phyloP scores from a whole-genome alignment of 92 coral and sea anemone genomes.

The Bergia sp. region DNA sequence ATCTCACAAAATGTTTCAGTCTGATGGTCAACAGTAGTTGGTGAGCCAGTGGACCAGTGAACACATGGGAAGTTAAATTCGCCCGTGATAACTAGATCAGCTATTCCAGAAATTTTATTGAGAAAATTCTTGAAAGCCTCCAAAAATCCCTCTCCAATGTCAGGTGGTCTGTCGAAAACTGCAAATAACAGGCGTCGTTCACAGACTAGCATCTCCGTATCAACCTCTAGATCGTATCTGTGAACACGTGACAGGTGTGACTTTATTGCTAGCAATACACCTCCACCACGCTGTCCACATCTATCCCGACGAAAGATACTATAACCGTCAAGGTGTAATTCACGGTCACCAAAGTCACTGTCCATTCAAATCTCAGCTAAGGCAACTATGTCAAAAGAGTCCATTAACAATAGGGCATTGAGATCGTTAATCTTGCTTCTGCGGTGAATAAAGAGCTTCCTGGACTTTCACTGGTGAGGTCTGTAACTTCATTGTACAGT shows the following conservation, averaged over 20 bases:
- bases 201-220: constrained; percentile 40
- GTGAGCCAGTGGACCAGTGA: constrained; percentile 49
- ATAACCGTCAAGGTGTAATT: constrained; percentile 48
- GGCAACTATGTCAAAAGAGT: constrained; percentile 45
- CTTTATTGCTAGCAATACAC: constrained; percentile 42
- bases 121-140: constrained; percentile 45
- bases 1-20: constrained; percentile 37
- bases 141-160: constrained; percentile 45
- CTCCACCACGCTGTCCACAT: constrained; percentile 46
- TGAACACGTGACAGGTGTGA: constrained; percentile 46
- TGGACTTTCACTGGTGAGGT: too few relatives aligned
- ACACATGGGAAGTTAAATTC: constrained; percentile 34
- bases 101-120: not conserved
- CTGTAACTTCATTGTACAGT: too few relatives aligned
- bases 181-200: constrained; percentile 46
- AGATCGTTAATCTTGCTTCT: constrained; percentile 22
- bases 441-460: too few relatives aligned
- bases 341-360: constrained; percentile 34
- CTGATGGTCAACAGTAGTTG: constrained; percentile 26
- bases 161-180: constrained; percentile 52
- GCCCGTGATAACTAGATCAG: constrained; percentile 27
- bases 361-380: constrained; percentile 34
- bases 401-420: constrained; percentile 3
- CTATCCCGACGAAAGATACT: constrained; percentile 44
- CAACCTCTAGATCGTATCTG: constrained; percentile 31